Percentiles rank a stretch among this genome's conserved stretches.
Conservation (phyloP, 2,888 invertebrate genomes). For the Volucella bombylans region DNA sequence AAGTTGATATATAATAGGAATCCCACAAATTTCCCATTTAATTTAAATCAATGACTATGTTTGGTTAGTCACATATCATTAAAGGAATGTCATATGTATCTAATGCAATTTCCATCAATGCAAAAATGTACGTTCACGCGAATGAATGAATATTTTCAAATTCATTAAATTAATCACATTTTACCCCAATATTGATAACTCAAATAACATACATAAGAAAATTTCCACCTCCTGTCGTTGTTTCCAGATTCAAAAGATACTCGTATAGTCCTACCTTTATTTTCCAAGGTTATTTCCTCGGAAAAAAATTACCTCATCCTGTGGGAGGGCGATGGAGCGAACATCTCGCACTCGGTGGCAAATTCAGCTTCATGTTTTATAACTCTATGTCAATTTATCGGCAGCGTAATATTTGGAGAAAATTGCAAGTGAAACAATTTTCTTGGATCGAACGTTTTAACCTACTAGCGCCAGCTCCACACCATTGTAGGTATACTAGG, state of each 20-base stretch:
- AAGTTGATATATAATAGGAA: no score
- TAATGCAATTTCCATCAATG: no score
- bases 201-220: slow-evolving; percentile 8
- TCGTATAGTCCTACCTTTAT: background rate
- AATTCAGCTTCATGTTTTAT: slow-evolving; percentile 14
- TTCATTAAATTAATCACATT: background rate
- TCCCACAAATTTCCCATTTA: no score
- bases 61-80: no score
- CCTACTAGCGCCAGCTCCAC: background rate
- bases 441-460: slow-evolving; percentile 19
- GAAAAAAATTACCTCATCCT: slow-evolving; percentile 17
- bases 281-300: background rate
- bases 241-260: slow-evolving; percentile 20
- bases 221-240: slow-evolving; percentile 23
- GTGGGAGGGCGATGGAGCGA: background rate
- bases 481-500: no score
- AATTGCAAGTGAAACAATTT: slow-evolving; percentile 57
- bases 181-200: background rate
- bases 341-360: slow-evolving; percentile 6
- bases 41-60: no score
- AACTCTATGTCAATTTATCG: slow-evolving; percentile 53
- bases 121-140: no score
- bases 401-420: slow-evolving; percentile 41
- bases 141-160: no score
- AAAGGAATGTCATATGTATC: no score